A percentile compares a stretch with the other conserved stretches of the same genome.
phyloP scores from a whole-genome alignment of 2,888 invertebrate species.

The Hemithea aestivaria region DNA sequence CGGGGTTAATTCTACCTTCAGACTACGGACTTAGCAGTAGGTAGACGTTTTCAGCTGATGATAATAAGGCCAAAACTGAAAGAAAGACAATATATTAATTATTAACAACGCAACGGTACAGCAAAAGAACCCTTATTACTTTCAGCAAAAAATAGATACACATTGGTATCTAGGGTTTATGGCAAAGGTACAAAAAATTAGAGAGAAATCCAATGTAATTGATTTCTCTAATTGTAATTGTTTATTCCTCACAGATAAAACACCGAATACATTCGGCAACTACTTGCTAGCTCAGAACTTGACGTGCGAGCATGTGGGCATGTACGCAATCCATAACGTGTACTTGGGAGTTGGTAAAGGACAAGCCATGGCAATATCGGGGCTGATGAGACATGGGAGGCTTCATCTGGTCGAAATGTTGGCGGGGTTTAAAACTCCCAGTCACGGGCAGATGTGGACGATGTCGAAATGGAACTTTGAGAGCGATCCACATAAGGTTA shows the following conservation, averaged over 20 bases:
- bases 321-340: conserved; percentile 38
- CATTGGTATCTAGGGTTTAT: too few relatives aligned
- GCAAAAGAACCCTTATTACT: too few relatives aligned
- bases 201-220: too few relatives aligned
- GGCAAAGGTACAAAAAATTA: too few relatives aligned
- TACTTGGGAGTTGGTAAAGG: conserved; percentile 55
- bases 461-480: conserved; percentile 49
- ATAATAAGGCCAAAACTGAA: too few relatives aligned
- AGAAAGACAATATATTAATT: too few relatives aligned
- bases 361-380: conserved; percentile 53
- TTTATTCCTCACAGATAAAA: conserved; percentile 28
- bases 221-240: too few relatives aligned
- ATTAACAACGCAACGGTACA: too few relatives aligned
- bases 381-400: conserved; percentile 51
- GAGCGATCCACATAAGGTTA: conserved; percentile 42
- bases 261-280: conserved; percentile 49
- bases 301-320: conserved; percentile 29
- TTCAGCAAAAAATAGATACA: too few relatives aligned
- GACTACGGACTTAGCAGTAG: too few relatives aligned
- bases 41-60: too few relatives aligned
- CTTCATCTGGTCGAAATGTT: conserved; percentile 45
- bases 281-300: conserved; percentile 46
- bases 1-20: too few relatives aligned
- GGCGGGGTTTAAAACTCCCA: conserved; percentile 46
- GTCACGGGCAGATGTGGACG: conserved; percentile 41